Evolutionary conservation across 1,140 invertebrate genomes (phyloP).

Genomic region (Dendrolimus punctatus): DNA sequence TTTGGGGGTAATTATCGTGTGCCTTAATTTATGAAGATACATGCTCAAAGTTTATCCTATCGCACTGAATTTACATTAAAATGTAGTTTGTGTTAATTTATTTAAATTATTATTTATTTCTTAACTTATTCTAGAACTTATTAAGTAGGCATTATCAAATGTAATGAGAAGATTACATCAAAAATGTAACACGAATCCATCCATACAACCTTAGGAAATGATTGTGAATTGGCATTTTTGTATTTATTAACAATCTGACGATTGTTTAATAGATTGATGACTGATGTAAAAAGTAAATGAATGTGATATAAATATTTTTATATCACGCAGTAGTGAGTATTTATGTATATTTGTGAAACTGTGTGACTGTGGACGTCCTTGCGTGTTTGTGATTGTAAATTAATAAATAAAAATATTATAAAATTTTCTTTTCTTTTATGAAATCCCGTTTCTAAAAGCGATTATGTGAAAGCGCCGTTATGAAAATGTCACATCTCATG

Average conservation of each 20-base stretch:
- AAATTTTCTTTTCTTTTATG: slow-evolving; percentile 21
- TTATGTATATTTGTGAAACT: slow-evolving; percentile 57
- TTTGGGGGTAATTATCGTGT: no score
- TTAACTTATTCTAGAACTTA: slow-evolving; percentile 63
- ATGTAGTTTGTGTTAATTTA: slow-evolving; percentile 47
- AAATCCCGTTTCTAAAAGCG: slow-evolving; percentile 2
- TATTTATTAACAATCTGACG: slow-evolving; percentile 32
- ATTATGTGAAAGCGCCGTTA: slow-evolving; percentile 26
- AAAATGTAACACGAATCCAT: neutral
- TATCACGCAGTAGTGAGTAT: slow-evolving; percentile 60
- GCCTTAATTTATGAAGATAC: neutral
- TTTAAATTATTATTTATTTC: slow-evolving; percentile 57
- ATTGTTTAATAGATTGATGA: slow-evolving; percentile 53
- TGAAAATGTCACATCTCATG: slow-evolving; percentile 29
- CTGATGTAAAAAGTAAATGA: slow-evolving; percentile 59
- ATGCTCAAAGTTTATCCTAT: slow-evolving; percentile 36
- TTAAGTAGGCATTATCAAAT: slow-evolving; percentile 32
- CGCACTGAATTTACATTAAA: slow-evolving; percentile 25
- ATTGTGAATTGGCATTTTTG: slow-evolving; percentile 2
- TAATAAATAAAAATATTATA: slow-evolving; percentile 44
- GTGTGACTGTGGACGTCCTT: slow-evolving; percentile 69
- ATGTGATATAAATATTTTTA: slow-evolving; percentile 61
- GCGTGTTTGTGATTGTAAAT: slow-evolving; percentile 62
- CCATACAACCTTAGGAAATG: neutral
- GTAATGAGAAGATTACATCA: slow-evolving; percentile 7